A percentile compares a stretch with the other conserved stretches of the same genome.
phyloP scores from a whole-genome alignment of 2,888 invertebrate species.

The Chromoteleia sp. region DNA sequence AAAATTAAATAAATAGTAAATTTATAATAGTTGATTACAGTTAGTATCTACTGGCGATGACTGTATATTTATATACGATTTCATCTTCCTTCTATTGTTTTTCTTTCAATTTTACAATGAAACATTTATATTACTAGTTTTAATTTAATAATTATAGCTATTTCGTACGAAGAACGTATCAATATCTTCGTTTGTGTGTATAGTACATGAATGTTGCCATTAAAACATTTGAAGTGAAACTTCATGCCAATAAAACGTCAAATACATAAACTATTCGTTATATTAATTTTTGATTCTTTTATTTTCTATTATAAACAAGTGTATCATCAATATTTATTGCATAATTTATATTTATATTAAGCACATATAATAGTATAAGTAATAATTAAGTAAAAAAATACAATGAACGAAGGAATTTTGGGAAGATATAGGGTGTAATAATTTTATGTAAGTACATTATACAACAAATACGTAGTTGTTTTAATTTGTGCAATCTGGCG shows the following conservation, averaged over 20 bases:
- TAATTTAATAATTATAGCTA: slow-evolving; percentile 67
- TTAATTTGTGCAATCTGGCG: slow-evolving; percentile 16
- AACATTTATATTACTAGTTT: slow-evolving; percentile 67
- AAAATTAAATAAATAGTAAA: neutral
- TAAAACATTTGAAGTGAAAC: slow-evolving; percentile 70
- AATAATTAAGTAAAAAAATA: slow-evolving; percentile 10
- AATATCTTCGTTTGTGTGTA: slow-evolving; percentile 69
- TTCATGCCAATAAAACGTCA: slow-evolving; percentile 71
- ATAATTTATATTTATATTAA: slow-evolving; percentile 8
- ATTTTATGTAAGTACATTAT: slow-evolving; percentile 54
- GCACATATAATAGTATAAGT: neutral
- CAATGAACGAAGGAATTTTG: slow-evolving; percentile 31
- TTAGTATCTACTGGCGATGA: slow-evolving; percentile 36
- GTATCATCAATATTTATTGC: slow-evolving; percentile 1
- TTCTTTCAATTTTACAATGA: slow-evolving; percentile 59
- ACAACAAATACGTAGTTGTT: slow-evolving; percentile 28
- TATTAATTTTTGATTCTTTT: slow-evolving; percentile 49
- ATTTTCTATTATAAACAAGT: slow-evolving; percentile 37
- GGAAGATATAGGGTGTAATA: slow-evolving; percentile 27
- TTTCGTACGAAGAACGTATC: slow-evolving; percentile 64
- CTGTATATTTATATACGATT: slow-evolving; percentile 60
- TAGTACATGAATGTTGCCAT: slow-evolving; percentile 71
- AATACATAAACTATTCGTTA: slow-evolving; percentile 63
- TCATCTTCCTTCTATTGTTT: slow-evolving; percentile 58
- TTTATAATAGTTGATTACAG: slow-evolving; percentile 36